phyloP scores from a whole-genome alignment of 2,888 invertebrate genomes.

The Fragum whitleyi region DNA sequence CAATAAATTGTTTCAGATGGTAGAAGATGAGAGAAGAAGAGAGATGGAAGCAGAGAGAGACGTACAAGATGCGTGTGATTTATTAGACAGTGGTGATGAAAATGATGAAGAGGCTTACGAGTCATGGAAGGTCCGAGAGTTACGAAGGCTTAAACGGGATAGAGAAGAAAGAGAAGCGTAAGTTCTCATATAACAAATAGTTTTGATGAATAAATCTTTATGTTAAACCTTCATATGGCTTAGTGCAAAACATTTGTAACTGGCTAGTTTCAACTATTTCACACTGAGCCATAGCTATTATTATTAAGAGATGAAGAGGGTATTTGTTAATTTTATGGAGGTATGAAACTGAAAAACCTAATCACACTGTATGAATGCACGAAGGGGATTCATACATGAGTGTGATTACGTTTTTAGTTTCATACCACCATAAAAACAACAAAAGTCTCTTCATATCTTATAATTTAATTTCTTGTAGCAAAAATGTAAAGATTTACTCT shows the following conservation, averaged over 20 bases:
- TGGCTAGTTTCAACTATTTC: no score
- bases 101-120: slow-evolving; percentile 97
- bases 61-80: slow-evolving; percentile 82
- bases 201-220: not conserved
- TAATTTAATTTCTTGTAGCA: no score
- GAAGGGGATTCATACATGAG: no score
- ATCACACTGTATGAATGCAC: no score
- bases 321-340: no score
- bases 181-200: slow-evolving; percentile 85
- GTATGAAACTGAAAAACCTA: no score
- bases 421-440: no score
- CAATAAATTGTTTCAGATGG: slow-evolving; percentile 88
- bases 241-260: not conserved
- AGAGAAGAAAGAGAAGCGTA: slow-evolving; percentile 97
- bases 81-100: slow-evolving; percentile 89
- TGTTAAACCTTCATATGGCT: not conserved
- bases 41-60: slow-evolving; percentile 91
- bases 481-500: no score
- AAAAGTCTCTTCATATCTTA: no score
- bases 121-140: slow-evolving; percentile 98
- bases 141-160: slow-evolving; percentile 98
- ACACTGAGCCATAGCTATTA: no score
- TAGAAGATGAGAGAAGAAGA: slow-evolving; percentile 96
- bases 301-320: no score
- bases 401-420: no score